Base-by-base conservation (phyloP, 2,888 invertebrate species). In the Apoda limacodes region DNA sequence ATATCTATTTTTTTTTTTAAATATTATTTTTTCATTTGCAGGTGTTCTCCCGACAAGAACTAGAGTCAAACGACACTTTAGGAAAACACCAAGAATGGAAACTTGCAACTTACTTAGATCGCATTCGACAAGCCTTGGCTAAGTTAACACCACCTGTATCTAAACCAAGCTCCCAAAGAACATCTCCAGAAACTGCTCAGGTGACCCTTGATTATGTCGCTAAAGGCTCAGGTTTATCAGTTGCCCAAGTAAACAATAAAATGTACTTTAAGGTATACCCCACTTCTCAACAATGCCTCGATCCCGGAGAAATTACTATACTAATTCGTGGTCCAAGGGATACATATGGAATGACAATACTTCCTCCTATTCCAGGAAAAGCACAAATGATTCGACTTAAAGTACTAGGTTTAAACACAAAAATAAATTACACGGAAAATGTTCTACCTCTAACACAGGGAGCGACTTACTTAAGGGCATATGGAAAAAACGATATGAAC, bases 191-290 rank as follows among this genome's bases (percentile, higher is more conserved):
- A 50, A 55, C 57, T 9, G 48, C 60, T 32, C 70, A 74, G 36
- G 68, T 66, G 37, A 78, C 82, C 5, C 61, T 82, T 3, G 78
- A 82, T 45, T 86, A 85, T 47, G 68, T 84, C 2, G 85, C 83
- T 1, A 72, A 83, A 54, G 86, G 87, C 6, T 83, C 85, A 55
- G 87, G 86, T 1, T 56, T 87, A 11, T 64, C 80, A 19, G 83
- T 83, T 19, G 84, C 84, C 13, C 84, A 84, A 56, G 67, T 83
- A 27, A 68, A 83, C 34, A 75, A 75, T 37, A 82, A 81, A 55
- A 71, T 82, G 30, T 58, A 66, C 26, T 86, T 87, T 52, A 86
- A 84, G 58, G 65, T 87, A 35, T 86, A 86, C 45, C 81, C 82
- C 2, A 76, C 80, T 6, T 66, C 76, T 22, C 82, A 82, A 56